Evolutionary conservation across 2,113 vertebrate genomes (phyloP).

Genomic region (Hippocampus abdominalis): DNA sequence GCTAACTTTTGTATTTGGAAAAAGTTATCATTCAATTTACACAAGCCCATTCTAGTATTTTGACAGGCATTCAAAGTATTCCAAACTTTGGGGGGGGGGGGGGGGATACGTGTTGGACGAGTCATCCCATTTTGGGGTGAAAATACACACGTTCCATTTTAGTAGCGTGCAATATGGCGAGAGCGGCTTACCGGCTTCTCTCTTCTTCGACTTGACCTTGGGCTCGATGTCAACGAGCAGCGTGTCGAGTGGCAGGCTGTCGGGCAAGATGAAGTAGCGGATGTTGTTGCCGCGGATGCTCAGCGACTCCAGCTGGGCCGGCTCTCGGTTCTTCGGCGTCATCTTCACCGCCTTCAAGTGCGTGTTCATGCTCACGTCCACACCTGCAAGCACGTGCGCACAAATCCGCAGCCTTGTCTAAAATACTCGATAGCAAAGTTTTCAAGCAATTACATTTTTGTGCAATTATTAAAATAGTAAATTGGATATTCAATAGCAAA

Average conservation of each 20-base stretch:
- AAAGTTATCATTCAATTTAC: too few species aligned
- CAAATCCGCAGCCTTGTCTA: too few species aligned
- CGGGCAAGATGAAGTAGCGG: slow-evolving; percentile 95
- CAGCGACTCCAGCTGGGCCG: slow-evolving; percentile 91
- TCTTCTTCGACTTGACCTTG: slow-evolving; percentile 98
- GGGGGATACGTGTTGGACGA: too few species aligned
- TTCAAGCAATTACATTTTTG: neutral
- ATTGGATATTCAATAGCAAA: too few species aligned
- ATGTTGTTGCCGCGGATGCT: slow-evolving; percentile 99
- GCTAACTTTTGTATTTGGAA: too few species aligned
- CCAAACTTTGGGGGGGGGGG: too few species aligned
- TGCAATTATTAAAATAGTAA: too few species aligned
- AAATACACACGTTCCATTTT: too few species aligned
- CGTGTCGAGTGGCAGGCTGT: slow-evolving; percentile 96
- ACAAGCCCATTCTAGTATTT: too few species aligned
- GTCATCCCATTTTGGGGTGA: too few species aligned
- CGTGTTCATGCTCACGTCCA: slow-evolving; percentile 97
- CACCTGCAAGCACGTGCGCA: slow-evolving; percentile 68
- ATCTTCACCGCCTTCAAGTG: slow-evolving; percentile 98
- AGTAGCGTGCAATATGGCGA: too few species aligned
- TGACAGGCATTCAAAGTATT: too few species aligned
- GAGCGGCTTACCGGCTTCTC: slow-evolving; percentile 84
- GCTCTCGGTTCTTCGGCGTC: slow-evolving; percentile 97
- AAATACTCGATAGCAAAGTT: neutral
- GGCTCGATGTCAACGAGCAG: slow-evolving; percentile 96